Base-by-base conservation (phyloP, 1,140 invertebrate species). In the Leptoteleia sp. region DNA sequence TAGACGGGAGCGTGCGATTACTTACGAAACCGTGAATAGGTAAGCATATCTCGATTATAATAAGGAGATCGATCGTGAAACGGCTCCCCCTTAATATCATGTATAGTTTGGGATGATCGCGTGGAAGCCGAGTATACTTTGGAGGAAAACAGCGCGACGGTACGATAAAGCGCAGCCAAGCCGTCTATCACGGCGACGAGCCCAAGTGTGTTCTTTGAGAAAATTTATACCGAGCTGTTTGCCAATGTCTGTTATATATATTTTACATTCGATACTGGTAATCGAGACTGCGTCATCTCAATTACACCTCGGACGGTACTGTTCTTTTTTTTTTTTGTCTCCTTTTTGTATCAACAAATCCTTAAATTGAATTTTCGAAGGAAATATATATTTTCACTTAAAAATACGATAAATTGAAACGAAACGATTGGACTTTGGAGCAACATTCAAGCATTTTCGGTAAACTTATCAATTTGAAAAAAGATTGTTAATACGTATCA, bases 141-240 rank as follows among this genome's bases (percentile, higher is more conserved):
- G 17, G 47, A 59, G 48, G 33, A 76, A 68, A 76, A 76, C 62
- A 76, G 62, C 61, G 19, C 50, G 59, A 65, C 59, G 52, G 38
- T 48, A 75, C 62, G 71, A 75, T 75, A 75, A 75, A 75, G 45
- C 54, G 72, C 55, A 76, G 72, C 64, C 72, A 68, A 68, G 31
- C 33, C 64, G 64, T 76, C 72, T 76, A 62, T 68, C 72, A 68
- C 64, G n/a, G 9, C 62, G 62, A 61, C 54, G 16, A 76, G 47
- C 55, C 38, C 64, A 48, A 67, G 22, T 37, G 52, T 61, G 31
- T 75, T 62, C 50, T 72, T 67, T 52, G 17, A 61, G 47, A 40
- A 68, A 62, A 76, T 62, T 68, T 68, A 62, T 68, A 17, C 31
- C 38, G 3, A 27, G n/a, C 37, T 43, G 45, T 76, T 67, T 67